Conservation (phyloP, 2,888 invertebrate species). For the Deilephila porcellus region DNA sequence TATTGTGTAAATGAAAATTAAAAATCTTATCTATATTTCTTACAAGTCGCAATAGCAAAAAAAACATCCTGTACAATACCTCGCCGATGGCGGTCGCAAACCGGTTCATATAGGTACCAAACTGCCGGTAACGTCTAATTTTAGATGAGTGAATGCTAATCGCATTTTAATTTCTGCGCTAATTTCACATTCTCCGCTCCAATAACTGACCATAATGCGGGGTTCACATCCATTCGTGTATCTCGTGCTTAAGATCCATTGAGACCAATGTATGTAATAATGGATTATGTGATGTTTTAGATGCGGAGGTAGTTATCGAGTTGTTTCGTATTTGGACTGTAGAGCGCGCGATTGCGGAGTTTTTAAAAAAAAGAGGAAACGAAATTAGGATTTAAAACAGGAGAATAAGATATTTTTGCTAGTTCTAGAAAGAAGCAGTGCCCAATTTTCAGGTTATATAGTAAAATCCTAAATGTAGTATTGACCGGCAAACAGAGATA, state of each 20-base stretch:
- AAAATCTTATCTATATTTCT: not conserved
- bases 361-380: too few relatives aligned
- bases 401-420: too few relatives aligned
- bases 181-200: conserved; percentile 8
- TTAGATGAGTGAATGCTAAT: conserved; percentile 26
- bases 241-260: not conserved
- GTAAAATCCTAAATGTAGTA: not conserved
- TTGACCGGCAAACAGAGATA: not conserved
- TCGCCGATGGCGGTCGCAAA: conserved; percentile 36
- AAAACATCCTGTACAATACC: not conserved
- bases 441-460: not conserved
- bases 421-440: too few relatives aligned
- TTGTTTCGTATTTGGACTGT: too few relatives aligned
- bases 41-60: not conserved
- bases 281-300: not conserved
- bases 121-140: conserved; percentile 32
- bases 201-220: conserved; percentile 7
- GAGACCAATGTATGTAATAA: not conserved
- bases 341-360: too few relatives aligned
- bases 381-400: too few relatives aligned
- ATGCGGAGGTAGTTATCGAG: not conserved
- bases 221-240: not conserved
- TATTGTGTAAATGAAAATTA: too few relatives aligned
- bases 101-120: conserved; percentile 49
- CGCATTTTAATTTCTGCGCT: conserved; percentile 19